These are phyloP conservation scores for Yponomeuta evonymella DNA, from an alignment of 2,888 invertebrate species.

Conservation along the genomic window DNA sequence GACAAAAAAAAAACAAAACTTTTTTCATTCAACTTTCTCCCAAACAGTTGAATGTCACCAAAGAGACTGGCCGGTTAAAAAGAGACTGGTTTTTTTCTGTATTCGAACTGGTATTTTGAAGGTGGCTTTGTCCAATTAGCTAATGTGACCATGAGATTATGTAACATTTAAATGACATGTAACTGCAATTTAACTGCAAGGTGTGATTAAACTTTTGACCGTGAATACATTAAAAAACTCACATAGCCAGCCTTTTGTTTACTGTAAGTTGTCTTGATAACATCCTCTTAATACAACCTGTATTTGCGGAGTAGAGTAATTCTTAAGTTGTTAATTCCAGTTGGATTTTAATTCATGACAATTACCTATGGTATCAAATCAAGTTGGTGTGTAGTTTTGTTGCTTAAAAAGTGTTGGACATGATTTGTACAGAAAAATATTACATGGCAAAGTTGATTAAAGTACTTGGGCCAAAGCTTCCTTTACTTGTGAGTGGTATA, in stretches of 20 bases:
- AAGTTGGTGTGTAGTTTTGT: no score
- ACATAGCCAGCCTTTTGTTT: background rate
- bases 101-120: background rate
- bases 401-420: no score
- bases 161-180: background rate
- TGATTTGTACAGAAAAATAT: background rate
- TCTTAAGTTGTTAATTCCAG: no score
- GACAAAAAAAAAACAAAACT: constrained; percentile 4
- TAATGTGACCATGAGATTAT: background rate
- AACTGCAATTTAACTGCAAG: background rate
- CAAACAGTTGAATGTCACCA: background rate
- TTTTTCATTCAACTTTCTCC: background rate
- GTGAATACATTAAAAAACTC: constrained; percentile 2
- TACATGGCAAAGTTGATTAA: background rate
- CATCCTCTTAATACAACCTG: no score
- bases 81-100: background rate
- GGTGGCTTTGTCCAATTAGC: background rate
- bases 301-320: no score
- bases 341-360: no score
- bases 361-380: no score
- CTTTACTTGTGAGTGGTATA: background rate
- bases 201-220: background rate
- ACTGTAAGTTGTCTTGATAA: background rate
- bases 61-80: background rate
- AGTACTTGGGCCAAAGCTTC: background rate